phyloP scores from a whole-genome alignment of 1,140 invertebrate species.

The Teleogryllus occipitalis region DNA sequence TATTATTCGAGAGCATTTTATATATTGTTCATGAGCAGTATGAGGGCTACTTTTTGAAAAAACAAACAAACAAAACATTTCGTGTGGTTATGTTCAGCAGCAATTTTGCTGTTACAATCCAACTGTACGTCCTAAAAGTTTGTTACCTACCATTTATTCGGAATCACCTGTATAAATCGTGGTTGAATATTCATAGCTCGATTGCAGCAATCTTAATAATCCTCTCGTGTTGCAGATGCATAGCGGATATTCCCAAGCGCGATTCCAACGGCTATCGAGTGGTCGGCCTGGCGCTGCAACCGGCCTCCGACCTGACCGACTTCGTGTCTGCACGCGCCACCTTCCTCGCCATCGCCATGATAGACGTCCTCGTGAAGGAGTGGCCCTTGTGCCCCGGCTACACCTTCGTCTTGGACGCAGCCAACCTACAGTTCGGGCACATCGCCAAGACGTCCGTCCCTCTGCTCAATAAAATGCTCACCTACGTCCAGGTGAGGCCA shows the following conservation, averaged over 20 bases:
- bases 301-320: background rate
- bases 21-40: too few relatives aligned
- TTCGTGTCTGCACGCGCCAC: background rate
- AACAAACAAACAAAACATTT: too few relatives aligned
- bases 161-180: too few relatives aligned
- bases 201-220: too few relatives aligned
- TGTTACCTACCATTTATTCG: too few relatives aligned
- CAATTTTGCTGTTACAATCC: too few relatives aligned
- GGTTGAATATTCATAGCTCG: too few relatives aligned
- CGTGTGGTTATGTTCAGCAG: too few relatives aligned
- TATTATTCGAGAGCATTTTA: too few relatives aligned
- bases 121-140: too few relatives aligned
- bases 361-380: background rate
- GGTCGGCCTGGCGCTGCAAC: background rate
- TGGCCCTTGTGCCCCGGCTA: conserved; percentile 21
- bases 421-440: conserved; percentile 23
- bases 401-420: conserved; percentile 26
- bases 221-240: background rate
- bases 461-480: conserved; percentile 12
- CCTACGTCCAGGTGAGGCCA: conserved; percentile 26
- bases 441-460: conserved; percentile 18
- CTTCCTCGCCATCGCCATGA: background rate
- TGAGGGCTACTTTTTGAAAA: too few relatives aligned
- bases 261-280: background rate
- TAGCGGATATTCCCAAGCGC: background rate